Evolutionary conservation across 2,888 invertebrate species (phyloP).

Genomic region (Epirrita christyi): DNA sequence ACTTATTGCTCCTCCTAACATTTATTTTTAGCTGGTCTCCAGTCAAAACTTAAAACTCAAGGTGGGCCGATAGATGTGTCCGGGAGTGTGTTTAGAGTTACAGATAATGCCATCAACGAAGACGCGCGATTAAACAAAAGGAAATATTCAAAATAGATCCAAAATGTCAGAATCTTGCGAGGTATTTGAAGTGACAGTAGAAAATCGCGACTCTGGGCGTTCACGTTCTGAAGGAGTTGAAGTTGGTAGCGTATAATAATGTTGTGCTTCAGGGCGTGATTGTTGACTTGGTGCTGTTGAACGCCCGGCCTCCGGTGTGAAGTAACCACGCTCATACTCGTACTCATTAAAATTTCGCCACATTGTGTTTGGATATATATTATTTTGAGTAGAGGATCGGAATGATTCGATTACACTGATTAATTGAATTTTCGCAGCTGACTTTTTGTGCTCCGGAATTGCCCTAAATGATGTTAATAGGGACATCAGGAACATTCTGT

Average conservation of each 20-base stretch:
- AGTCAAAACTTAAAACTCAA: no score
- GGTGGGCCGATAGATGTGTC: no score
- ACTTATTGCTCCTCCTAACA: no score
- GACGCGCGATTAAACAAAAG: no score
- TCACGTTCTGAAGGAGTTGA: conserved; percentile 28
- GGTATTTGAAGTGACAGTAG: conserved; percentile 31
- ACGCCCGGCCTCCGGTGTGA: conserved; percentile 24
- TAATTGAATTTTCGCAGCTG: conserved; percentile 9
- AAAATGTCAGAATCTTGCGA: conserved; percentile 34
- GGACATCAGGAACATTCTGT: conserved; percentile 29
- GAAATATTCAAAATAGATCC: conserved; percentile 9
- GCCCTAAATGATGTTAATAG: conserved; percentile 12
- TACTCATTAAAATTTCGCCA: conserved; percentile 29
- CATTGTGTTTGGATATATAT: conserved; percentile 28
- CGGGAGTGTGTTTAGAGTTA: no score
- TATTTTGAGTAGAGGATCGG: conserved; percentile 20
- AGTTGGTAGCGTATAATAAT: conserved; percentile 32
- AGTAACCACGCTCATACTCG: conserved; percentile 30
- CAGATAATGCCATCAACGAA: no score
- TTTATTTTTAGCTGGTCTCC: no score
- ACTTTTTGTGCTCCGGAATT: conserved; percentile 30
- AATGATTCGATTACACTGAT: conserved; percentile 17
- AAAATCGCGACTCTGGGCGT: conserved; percentile 33
- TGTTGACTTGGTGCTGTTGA: conserved; percentile 30
- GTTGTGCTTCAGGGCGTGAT: conserved; percentile 30